phyloP scores from a whole-genome alignment of 2,888 invertebrate genomes.

The Drosophila greeni region DNA sequence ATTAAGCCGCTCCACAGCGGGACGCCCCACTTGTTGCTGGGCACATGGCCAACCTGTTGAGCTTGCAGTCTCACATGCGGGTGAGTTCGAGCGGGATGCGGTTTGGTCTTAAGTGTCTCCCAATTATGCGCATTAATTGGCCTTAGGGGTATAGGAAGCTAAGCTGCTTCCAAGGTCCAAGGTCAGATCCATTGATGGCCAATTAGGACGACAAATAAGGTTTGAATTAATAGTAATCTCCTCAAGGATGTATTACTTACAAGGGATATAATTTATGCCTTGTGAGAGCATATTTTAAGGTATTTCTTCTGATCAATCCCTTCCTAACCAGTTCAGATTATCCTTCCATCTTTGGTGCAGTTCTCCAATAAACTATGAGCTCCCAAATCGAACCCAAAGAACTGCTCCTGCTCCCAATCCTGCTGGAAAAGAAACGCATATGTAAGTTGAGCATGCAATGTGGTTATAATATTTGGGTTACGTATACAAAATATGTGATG shows the following conservation, averaged over 20 bases:
- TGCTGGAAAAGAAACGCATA: neutral
- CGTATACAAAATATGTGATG: conserved; percentile 3
- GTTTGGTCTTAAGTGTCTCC: neutral
- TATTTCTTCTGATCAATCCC: too few species aligned
- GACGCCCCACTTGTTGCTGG: conserved; percentile 1
- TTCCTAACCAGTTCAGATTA: too few species aligned
- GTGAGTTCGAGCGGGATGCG: neutral
- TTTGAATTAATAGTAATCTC: neutral
- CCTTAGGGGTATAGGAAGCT: neutral
- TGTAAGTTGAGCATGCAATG: neutral
- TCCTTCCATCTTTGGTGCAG: too few species aligned
- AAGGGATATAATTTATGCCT: neutral
- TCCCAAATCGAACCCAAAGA: too few species aligned
- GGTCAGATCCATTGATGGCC: neutral
- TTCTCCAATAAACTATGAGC: neutral
- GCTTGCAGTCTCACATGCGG: neutral
- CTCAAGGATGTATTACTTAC: neutral
- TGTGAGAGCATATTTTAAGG: too few species aligned
- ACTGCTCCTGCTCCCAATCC: neutral
- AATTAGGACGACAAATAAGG: neutral
- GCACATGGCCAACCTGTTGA: conserved; percentile 2
- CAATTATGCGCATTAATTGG: neutral
- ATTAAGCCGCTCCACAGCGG: neutral
- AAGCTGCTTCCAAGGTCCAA: neutral
- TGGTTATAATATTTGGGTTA: conserved; percentile 4